Evolutionary conservation across 1,140 invertebrate species (phyloP), one percentile per base, ranked within the genome.

Genomic region (Rhagoletis pomonella): DNA sequence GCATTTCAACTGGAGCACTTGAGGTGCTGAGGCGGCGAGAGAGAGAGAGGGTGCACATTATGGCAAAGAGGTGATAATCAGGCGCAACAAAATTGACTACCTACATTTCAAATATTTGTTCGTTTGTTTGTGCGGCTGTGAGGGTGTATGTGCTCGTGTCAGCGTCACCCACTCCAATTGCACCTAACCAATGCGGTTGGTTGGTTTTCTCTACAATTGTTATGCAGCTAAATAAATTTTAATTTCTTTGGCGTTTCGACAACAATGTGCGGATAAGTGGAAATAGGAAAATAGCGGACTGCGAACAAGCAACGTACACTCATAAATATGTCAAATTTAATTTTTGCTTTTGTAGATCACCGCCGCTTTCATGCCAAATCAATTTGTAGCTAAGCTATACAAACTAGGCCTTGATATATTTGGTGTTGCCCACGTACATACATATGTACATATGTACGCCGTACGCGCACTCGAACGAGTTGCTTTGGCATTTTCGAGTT

Each of bases 101-200:
- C 29, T 29, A 9, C 14, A 14, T 44, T 47, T 44, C 1, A 67
- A 39, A 67, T 42, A 12, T 67, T 39, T 42, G 9, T 67, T 50
- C 17, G 42, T 73, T 73, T 73, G n/a, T 47, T 10, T 47, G 42
- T 47, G 10, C 5, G 42, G 12, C 1, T 44, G 42, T 17, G 69
- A 42, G 10, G 19, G 65, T 67, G 69, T 67, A 12, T 17, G 44
- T 17, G 42, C 73, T 12, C n/a, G 9, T 81, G 47, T 81, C n/a
- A 81, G 12, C 55, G 73, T 81, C 47, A 81, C 47, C 55, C 47
- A 55, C 73, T 17, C 73, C 7, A 81, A 81, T 81, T 50, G 73
- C 73, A 81, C 47, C 44, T n/a, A 42, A 81, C n/a, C 47, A 14
- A 55, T 42, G 4, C 4, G 17, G 69, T 4, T 17, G 69, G 1